Evolutionary conservation across 37 sponge, comb jelly and placozoan genomes (phyloP), one percentile per base, ranked within the genome.

Genomic region (Geodia barretti): DNA sequence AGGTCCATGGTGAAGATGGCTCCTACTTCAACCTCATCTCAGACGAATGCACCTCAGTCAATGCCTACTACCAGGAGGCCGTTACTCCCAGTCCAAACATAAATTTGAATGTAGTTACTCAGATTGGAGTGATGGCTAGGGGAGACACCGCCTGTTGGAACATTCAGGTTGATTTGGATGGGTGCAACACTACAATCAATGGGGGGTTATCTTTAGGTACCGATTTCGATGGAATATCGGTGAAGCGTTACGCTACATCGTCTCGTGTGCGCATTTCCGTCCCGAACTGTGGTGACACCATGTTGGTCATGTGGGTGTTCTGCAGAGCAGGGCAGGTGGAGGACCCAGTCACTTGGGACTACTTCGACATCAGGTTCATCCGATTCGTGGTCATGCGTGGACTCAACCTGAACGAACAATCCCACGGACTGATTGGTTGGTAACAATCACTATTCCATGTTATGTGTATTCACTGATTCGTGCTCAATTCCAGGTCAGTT

Each of bases 401-500:
- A 5, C 62, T 83, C 37, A 92, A 87, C 62, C 84, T 92, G 41
- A 63, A 73, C 7, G 88, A 87, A 21, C 20, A 84, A 4, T 79
- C 88, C 34, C 92, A 92, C 84, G 92, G 92, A 66, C 70, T 92
- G 0, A 42, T 92, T 58, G 92, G 92, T 92, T 70, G 65, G 72
- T 33, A n/a, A n/a, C n/a, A 28, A 34, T 25, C 26, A n/a, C n/a
- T n/a, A n/a, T n/a, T n/a, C n/a, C n/a, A n/a, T n/a, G n/a, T n/a
- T n/a, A n/a, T n/a, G n/a, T n/a, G n/a, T n/a, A n/a, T n/a, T n/a
- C n/a, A n/a, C n/a, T n/a, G n/a, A n/a, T n/a, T n/a, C n/a, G n/a
- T n/a, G n/a, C n/a, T n/a, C n/a, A n/a, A 31, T n/a, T n/a, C n/a
- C 73, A 92, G 93, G 89, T 72, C 93, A 92, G 70, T 92, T 92